Base-by-base conservation (phyloP, 2,888 invertebrate species). In the Hofmannophila pseudospretella region DNA sequence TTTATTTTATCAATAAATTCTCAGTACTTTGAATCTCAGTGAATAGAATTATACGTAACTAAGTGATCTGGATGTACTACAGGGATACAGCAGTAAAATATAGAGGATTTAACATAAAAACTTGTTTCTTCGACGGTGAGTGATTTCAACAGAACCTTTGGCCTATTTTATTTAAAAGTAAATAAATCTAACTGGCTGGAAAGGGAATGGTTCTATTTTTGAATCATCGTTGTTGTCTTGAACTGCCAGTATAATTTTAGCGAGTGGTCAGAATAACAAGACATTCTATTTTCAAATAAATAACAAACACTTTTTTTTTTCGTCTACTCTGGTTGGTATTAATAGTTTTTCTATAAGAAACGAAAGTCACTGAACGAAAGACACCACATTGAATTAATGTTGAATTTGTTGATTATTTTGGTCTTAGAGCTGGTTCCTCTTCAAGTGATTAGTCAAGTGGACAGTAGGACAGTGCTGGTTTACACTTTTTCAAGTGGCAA, bases 71-170 rank as follows among this genome's bases (percentile, higher is more conserved):
- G 10, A 14, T 30, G 26, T 23, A 29, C 20, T 26, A 32, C 27
- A 38, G 13, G 27, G 23, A 10, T 23, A 4, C 8, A 1, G 4
- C n/a, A 4, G 14, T 14, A 7, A 23, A 35, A 29, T 9, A 13
- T n/a, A 12, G 3, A 8, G 9, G 10, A 30, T 16, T 23, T 26
- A 10, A 10, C n/a, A 34, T 41, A 42, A 45, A 45, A 42, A 46
- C 49, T 47, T 48, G 58, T 67, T 64, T 63, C 11, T 27, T 5
- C 10, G 2, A 2, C 46, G 63, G 67, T 67, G 41, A 67, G 66
- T 57, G 34, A 38, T 33, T 5, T 43, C 47, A 44, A 45, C 41
- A 44, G 41, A 44, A 45, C 37, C 32, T 49, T 47, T 49, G 49
- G 45, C 52, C 49, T 47, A 47, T 52, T 34, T 49, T 47, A 43